Evolutionary conservation across 1,140 invertebrate species (phyloP), one percentile per base, ranked within the genome.

Genomic region (Whitmania pigra): DNA sequence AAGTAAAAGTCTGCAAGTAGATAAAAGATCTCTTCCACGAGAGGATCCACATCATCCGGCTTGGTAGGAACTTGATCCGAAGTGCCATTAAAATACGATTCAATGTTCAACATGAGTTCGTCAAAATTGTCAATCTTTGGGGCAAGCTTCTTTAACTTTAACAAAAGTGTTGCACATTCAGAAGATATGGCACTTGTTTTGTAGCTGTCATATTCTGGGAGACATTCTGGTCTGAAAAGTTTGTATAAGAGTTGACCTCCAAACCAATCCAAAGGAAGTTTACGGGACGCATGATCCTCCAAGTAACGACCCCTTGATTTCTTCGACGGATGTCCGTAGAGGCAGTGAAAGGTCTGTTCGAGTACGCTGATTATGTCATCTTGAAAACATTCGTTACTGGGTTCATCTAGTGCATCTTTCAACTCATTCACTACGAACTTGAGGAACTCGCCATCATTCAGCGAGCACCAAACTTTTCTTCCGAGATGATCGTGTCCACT

Each of bases 1-100:
- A 95, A 93, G 81, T 94, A 89, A 83, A 90, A 92, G 83, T 96
- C 93, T 9, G 88, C 93, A 49, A 96, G 80, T 3, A 95, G 83
- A 79, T 94, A 96, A 80, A 90, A 96, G 63, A 94, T 87, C 55
- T 89, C 87, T 22, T 85, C 78, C 0, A 83, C 76, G 9, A 82
- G 74, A 3, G 74, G 82, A 27, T 29, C 27, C 31, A 29, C 20
- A 20, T 20, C 49, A 43, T 20, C 22, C 5, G 25, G 67, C 54
- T 9, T 53, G 13, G 15, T 49, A 1, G 43, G 43, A 5, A 49
- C 43, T 49, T 49, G 43, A 49, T 27, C 27, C 4, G 29, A 43
- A 20, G 15, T 53, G 69, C 57, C 22, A 20, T 13, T 63, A 3
- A 31, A 63, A 63, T 63, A 63, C 1, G 22, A 63, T 25, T 22